Conservation (phyloP, 2,888 invertebrate genomes). For the Ochropleura leucogaster region DNA sequence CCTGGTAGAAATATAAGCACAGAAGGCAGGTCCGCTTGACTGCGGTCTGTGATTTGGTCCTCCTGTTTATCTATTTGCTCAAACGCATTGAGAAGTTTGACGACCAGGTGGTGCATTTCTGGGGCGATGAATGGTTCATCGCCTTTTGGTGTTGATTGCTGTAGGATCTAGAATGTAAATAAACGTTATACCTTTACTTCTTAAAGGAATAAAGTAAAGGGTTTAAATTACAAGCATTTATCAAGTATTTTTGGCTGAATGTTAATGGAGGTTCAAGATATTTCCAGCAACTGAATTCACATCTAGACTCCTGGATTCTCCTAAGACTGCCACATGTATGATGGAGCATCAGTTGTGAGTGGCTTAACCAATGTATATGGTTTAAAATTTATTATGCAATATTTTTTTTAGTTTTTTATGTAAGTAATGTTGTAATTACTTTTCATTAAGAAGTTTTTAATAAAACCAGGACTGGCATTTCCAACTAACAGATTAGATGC, state of each 20-base stretch:
- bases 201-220: neutral
- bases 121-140: conserved; percentile 90
- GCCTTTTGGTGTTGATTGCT: conserved; percentile 77
- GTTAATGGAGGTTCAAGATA: neutral
- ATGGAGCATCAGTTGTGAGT: too few relatives aligned
- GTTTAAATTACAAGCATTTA: neutral
- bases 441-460: neutral
- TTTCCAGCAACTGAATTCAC: neutral
- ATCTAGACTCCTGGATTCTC: neutral
- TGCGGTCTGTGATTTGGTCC: conserved; percentile 74
- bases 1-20: conserved; percentile 98
- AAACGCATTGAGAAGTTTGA: conserved; percentile 92
- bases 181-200: neutral
- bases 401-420: too few relatives aligned
- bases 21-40: conserved; percentile 87
- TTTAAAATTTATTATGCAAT: too few relatives aligned
- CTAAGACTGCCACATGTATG: too few relatives aligned
- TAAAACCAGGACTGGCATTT: neutral
- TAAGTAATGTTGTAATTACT: too few relatives aligned
- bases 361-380: too few relatives aligned
- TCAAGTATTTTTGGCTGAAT: neutral
- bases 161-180: conserved; percentile 82
- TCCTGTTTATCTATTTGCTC: conserved; percentile 91
- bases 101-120: conserved; percentile 91
- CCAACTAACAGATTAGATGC: neutral